Evolutionary conservation across 2,797 vertebrate species (phyloP), one percentile per base, ranked within the genome.

Genomic region (Mallotus villosus): DNA sequence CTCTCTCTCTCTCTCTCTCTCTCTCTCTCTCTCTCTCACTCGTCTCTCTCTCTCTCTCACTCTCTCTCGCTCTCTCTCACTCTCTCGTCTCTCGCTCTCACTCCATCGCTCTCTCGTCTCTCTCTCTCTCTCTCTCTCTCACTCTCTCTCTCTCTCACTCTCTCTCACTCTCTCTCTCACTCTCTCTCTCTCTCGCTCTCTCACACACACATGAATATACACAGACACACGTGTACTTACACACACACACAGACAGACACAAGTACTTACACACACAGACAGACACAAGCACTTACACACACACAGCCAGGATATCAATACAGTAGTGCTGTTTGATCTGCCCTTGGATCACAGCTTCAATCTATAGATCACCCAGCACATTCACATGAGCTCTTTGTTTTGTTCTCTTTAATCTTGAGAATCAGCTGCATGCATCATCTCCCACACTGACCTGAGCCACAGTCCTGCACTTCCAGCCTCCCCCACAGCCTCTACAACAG

Each of bases 161-260:
- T n/a, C n/a, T n/a, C n/a, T n/a, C n/a, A n/a, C n/a, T n/a, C n/a
- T n/a, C n/a, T n/a, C n/a, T 55, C 66, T 27, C 66, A 67, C 66
- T 19, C 25, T 19, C 49, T 24, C 64, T 7, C 34, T 6, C 34
- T 7, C 3, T 37, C 34, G 1, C 4, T 7, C 34, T 7, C 34
- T 7, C 34, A 59, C 8, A 22, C 14, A 17, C 22, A 46, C 51
- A 62, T 14, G 19, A 24, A 68, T 46, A 32, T 46, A 68, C 55
- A 64, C 49, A 65, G 62, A 25, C 25, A 22, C 25, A 11, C 11
- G 17, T 53, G 4, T 25, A 61, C 41, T 14, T 11, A 49, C 57
- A 29, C 62, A 55, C 70, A 73, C 53, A 73, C 51, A 69, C 75
- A 60, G 34, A 19, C 16, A 11, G 16, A 37, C 63, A 46, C 55